These are phyloP conservation scores for Epizoanthus illoricatus DNA, from an alignment of 92 coral and sea anemone genomes.

Conservation along the genomic window DNA sequence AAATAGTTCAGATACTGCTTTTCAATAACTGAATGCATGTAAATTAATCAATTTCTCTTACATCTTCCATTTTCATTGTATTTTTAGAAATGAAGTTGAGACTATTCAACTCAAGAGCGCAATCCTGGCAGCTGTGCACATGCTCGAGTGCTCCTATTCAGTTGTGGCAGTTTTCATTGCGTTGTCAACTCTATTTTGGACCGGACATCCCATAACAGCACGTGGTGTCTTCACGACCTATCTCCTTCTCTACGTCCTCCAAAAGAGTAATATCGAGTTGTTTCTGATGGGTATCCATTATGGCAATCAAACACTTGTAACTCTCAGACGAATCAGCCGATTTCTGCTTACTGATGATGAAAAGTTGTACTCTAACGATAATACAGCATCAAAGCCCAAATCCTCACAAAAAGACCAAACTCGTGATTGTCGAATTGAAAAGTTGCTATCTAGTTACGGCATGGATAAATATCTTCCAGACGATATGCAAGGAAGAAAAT, in stretches of 20 bases:
- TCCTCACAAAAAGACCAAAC: neutral
- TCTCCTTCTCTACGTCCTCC: conserved; percentile 35
- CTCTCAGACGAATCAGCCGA: conserved; percentile 20
- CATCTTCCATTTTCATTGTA: neutral
- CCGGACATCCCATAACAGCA: conserved; percentile 37
- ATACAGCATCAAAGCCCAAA: neutral
- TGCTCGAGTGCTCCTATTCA: conserved; percentile 37
- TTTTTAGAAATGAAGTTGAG: conserved; percentile 31
- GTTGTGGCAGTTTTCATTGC: conserved; percentile 42
- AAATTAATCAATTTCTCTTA: too few relatives aligned
- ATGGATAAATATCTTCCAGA: neutral
- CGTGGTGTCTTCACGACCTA: conserved; percentile 43
- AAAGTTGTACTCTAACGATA: neutral
- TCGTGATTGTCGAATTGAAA: too few relatives aligned
- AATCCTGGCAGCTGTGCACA: conserved; percentile 38
- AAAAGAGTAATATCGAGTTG: conserved; percentile 36
- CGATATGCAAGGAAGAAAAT: neutral
- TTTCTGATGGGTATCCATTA: conserved; percentile 44
- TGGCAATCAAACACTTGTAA: conserved; percentile 38
- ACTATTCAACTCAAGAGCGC: conserved; percentile 43
- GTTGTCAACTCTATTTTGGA: conserved; percentile 39
- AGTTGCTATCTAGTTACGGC: neutral
- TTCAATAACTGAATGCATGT: too few relatives aligned
- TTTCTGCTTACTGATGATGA: conserved; percentile 36
- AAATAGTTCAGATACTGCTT: too few relatives aligned